These are phyloP conservation scores for Hystrix brachyura DNA, from an alignment of 2,113 vertebrate species.

Conservation along the genomic window DNA sequence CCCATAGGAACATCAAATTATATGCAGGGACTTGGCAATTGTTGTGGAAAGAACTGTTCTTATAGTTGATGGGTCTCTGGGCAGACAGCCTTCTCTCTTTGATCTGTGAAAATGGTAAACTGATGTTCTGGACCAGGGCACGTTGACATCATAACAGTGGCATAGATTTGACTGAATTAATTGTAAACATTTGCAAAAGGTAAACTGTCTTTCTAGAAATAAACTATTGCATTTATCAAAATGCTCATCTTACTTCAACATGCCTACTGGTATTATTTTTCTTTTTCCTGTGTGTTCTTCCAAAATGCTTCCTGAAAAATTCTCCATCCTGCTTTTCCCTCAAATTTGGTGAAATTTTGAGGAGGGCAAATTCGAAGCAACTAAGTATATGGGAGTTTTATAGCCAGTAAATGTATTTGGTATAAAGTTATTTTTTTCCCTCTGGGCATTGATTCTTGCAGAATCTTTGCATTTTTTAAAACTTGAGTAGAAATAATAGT, in stretches of 20 bases:
- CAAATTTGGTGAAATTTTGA: background rate
- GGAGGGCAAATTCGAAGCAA: background rate
- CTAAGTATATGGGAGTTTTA: background rate
- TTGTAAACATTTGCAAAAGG: constrained; percentile 51
- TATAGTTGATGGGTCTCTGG: background rate
- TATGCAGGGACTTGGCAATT: background rate
- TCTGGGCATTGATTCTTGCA: background rate
- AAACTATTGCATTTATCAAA: constrained; percentile 60
- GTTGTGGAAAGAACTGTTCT: background rate
- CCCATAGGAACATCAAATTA: constrained; percentile 12
- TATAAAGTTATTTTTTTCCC: constrained; percentile 42
- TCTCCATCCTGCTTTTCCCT: background rate
- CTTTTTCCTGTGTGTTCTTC: background rate
- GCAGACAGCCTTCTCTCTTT: background rate
- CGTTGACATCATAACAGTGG: constrained; percentile 61
- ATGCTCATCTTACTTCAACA: constrained; percentile 1
- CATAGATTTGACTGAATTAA: constrained; percentile 2
- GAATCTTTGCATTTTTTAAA: constrained; percentile 30
- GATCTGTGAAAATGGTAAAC: constrained; percentile 56
- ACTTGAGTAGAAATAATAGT: constrained; percentile 11
- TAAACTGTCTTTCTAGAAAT: constrained; percentile 58
- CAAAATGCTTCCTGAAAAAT: background rate
- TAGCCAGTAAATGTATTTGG: background rate
- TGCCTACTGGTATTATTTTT: background rate
- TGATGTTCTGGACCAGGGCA: background rate